Base-by-base conservation (phyloP, 2,888 invertebrate genomes). In the Leptinotarsa rubiginosa region DNA sequence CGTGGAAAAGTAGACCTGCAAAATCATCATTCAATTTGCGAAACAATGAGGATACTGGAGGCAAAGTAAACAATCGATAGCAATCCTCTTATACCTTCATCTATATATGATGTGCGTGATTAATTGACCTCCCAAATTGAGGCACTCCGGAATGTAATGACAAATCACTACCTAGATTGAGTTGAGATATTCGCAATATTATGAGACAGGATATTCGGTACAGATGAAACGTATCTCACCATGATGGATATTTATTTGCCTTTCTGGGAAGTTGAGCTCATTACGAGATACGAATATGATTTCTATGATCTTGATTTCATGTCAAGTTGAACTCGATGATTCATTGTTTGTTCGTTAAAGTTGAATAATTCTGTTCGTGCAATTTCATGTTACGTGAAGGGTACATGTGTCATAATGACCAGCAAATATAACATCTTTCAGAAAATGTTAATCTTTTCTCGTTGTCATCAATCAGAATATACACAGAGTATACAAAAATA, bases 111-210 rank as follows among this genome's bases (percentile, higher is more conserved):
- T 31, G 31, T 25, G 10, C 0, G n/a, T 62, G 62, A 62, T 62
- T 62, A 41, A 62, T 62, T 10, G 31, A 41, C 62, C 25, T 41
- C 62, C 41, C 41, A n/a, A 62, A 62, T 62, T n/a, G 62, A 71
- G 49, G 75, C 71, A 70, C 70, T 73, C 52, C 81, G 80, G 77
- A 81, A 82, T 82, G 79, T 81, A 84, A 83, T 85, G 84, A 85
- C 84, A 84, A 85, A 84, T 85, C 82, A 84, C 81, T 74, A 77
- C 78, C 75, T 78, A 80, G 83, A 83, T 83, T 78, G 70, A 79
- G 80, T 81, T 82, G 80, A 83, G 83, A 83, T 83, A 81, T 79
- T 75, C 73, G 75, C 78, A 70, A 69, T 59, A 56, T 75, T 75
- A 78, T 75, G 70, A 76, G 66, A 70, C 75, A 62, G 67, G 68